phyloP scores from a whole-genome alignment of 2,888 invertebrate genomes.

The Leptopilina myrica region DNA sequence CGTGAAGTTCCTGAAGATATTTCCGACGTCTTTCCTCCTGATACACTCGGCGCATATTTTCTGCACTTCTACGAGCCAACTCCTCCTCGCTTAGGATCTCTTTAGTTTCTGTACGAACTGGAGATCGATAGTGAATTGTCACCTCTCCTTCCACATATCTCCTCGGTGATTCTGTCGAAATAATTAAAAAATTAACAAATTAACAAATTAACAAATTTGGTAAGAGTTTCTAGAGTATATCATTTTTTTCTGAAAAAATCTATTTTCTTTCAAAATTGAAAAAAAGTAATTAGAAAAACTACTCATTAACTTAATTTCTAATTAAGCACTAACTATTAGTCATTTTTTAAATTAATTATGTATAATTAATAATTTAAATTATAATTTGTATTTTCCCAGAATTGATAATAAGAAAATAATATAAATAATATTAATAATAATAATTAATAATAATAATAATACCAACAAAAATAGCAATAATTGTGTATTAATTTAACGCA shows the following conservation, averaged over 20 bases:
- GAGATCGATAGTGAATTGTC: conserved; percentile 94
- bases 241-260: neutral
- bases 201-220: conserved; percentile 8
- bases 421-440: no score
- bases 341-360: no score
- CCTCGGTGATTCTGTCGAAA: conserved; percentile 86
- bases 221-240: neutral
- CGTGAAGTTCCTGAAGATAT: conserved; percentile 94
- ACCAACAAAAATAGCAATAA: no score
- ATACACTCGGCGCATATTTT: conserved; percentile 93
- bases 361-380: no score
- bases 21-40: conserved; percentile 93
- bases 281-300: neutral
- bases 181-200: conserved; percentile 1
- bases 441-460: no score
- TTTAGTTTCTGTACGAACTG: conserved; percentile 91
- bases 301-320: no score
- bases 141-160: conserved; percentile 95
- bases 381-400: no score
- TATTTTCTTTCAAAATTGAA: neutral
- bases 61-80: conserved; percentile 90
- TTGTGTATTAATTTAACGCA: neutral
- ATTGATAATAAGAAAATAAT: no score
- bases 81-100: conserved; percentile 93
- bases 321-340: no score